These are phyloP conservation scores for Peromyscus californicus DNA, from an alignment of 2,113 vertebrate genomes.

Conservation along the genomic window DNA sequence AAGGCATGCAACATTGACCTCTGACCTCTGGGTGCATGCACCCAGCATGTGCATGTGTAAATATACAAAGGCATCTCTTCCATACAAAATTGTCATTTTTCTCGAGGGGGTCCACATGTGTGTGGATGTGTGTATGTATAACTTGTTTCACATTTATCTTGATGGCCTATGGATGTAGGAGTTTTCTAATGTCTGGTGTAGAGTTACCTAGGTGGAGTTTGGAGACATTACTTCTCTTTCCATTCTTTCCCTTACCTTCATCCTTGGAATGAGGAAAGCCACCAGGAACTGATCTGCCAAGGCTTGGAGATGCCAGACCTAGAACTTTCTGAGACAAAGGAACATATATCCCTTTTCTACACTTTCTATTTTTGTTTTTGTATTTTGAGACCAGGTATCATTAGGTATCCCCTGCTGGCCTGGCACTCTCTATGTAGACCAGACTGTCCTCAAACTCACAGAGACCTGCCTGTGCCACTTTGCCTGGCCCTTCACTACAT, in stretches of 20 bases:
- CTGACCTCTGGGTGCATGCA: not conserved
- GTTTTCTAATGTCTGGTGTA: not conserved
- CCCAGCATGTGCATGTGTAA: no score
- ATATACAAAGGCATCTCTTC: not conserved
- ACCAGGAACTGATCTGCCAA: not conserved
- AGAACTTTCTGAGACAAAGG: not conserved
- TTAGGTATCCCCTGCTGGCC: not conserved
- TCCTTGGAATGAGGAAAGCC: not conserved
- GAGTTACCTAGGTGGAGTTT: not conserved
- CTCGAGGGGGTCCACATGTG: not conserved
- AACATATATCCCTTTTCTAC: not conserved
- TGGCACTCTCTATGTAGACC: not conserved
- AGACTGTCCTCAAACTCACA: not conserved
- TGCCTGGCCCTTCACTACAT: not conserved
- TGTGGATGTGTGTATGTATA: not conserved
- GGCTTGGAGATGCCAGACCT: not conserved
- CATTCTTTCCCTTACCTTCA: not conserved
- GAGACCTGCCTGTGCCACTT: not conserved
- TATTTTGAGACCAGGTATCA: not conserved
- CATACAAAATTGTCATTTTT: not conserved
- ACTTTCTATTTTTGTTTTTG: not conserved
- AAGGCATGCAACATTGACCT: not conserved
- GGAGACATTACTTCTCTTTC: not conserved
- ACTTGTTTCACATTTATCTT: conserved; percentile 35
- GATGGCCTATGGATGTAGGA: not conserved